Evolutionary conservation across 1,140 invertebrate species (phyloP).

Genomic region (Pseudomyrmex cubaensis): DNA sequence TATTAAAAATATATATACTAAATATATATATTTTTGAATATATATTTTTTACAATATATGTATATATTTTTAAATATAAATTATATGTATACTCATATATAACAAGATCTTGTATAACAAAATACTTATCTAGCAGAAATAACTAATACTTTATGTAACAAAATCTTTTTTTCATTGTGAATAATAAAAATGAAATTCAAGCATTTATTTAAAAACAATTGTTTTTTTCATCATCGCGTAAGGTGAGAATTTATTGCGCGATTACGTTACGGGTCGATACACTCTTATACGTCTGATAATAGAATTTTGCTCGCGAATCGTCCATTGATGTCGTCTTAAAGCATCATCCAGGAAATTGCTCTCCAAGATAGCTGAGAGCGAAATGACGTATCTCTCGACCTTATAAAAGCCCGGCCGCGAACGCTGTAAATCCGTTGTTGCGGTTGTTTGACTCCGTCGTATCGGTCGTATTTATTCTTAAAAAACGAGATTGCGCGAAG

Average conservation of each 20-base stretch:
- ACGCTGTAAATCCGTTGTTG: conserved; percentile 48
- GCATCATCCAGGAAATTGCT: conserved; percentile 45
- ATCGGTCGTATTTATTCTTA: conserved; percentile 59
- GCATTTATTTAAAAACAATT: not conserved
- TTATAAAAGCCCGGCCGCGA: conserved; percentile 10
- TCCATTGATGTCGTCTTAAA: conserved; percentile 50
- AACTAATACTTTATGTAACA: too few species aligned
- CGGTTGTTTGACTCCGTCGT: conserved; percentile 47
- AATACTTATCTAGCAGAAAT: too few species aligned
- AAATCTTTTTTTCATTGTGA: too few species aligned
- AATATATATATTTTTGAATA: too few species aligned
- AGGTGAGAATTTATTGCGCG: not conserved
- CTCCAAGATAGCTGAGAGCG: not conserved
- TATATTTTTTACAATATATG: too few species aligned
- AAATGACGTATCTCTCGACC: conserved; percentile 38
- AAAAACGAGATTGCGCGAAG: conserved; percentile 54
- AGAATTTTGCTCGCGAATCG: conserved; percentile 44
- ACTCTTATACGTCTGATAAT: conserved; percentile 33
- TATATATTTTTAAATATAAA: too few species aligned
- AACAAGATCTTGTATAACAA: too few species aligned
- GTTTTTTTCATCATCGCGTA: not conserved
- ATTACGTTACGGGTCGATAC: not conserved
- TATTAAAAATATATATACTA: too few species aligned
- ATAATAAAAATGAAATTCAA: too few species aligned
- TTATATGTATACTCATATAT: not conserved